A percentile compares a stretch with the other conserved stretches of the same genome.
phyloP scores from a whole-genome alignment of 2,113 vertebrate species.

The Dascyllus trimaculatus region DNA sequence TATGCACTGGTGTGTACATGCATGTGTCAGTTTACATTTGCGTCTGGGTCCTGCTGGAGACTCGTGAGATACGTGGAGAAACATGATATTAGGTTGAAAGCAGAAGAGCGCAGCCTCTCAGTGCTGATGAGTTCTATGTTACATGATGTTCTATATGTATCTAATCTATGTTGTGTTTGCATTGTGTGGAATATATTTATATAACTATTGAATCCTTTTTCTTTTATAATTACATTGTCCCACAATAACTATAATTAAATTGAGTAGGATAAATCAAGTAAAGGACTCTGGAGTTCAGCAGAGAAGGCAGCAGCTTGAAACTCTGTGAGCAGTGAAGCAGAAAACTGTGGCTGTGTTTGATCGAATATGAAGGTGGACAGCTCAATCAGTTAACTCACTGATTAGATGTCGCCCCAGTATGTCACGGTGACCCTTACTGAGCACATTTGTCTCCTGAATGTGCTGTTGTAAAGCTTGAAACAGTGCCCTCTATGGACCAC shows the following conservation, averaged over 20 bases:
- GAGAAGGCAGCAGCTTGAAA: neutral
- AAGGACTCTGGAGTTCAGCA: constrained; percentile 34
- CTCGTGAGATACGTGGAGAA: constrained; percentile 64
- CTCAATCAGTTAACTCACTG: constrained; percentile 29
- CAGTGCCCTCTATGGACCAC: constrained; percentile 73
- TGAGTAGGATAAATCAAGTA: constrained; percentile 2
- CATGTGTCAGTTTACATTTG: constrained; percentile 74
- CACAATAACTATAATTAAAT: neutral
- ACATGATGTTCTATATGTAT: constrained; percentile 6
- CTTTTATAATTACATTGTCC: neutral
- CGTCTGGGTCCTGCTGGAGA: constrained; percentile 58
- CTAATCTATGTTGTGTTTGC: neutral
- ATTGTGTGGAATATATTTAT: constrained; percentile 2
- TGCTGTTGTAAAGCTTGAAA: constrained; percentile 49
- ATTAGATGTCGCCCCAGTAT: constrained; percentile 18
- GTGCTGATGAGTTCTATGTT: constrained; percentile 8
- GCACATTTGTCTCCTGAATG: neutral
- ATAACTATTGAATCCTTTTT: neutral
- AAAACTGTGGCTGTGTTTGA: constrained; percentile 47
- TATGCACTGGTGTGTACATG: constrained; percentile 64
- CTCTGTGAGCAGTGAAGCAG: constrained; percentile 24
- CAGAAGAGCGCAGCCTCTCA: constrained; percentile 36
- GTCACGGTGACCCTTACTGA: constrained; percentile 21
- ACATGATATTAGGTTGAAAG: constrained; percentile 64
- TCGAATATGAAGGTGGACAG: constrained; percentile 38